Evolutionary conservation across 2,888 invertebrate species (phyloP), one percentile per base, ranked within the genome.

Genomic region (Diplazon laetatorius): DNA sequence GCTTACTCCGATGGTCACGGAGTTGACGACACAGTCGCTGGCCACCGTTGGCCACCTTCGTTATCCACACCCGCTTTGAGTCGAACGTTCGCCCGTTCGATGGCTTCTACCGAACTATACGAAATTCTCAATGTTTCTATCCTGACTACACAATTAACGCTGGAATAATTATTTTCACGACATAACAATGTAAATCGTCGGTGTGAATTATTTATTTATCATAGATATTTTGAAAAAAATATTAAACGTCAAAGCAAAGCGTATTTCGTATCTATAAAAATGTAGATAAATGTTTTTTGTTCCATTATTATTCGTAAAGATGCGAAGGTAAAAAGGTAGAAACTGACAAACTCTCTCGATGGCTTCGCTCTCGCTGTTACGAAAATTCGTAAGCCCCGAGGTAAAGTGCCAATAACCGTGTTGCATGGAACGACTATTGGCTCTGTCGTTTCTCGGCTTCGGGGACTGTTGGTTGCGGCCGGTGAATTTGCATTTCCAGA

Each of bases 401-500:
- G 25, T 35, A 2, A 2, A 55, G 30, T 55, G 55, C 55, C 55
- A 55, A 55, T 55, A 9, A 55, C 35, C 30, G 20, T 59, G 37
- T 18, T 2, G 4, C 0, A 12, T 14, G 6, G n/a, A 14, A 9
- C n/a, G n/a, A 20, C 16, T 37, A 59, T 59, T 37, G 59, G 35
- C 59, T 16, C 20, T 59, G 35, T 37, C 59, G 59, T 59, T 16
- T 22, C 22, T 35, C 16, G 12, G 37, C 37, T 39, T 55, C 30
- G 16, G 5, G 50, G 25, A 71, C 66, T 71, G 76, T 78, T 84
- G 83, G 83, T 82, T 82, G 80, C 57, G 79, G 76, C 66, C n/a
- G 65, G 68, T 52, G 82, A 82, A 88, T 88, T 88, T 87, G 88
- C 87, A 87, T 88, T 82, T 83, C 75, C 72, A 83, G 80, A 65